Conservation (phyloP, 2,113 vertebrate genomes). For the Myotis yumanensis region DNA sequence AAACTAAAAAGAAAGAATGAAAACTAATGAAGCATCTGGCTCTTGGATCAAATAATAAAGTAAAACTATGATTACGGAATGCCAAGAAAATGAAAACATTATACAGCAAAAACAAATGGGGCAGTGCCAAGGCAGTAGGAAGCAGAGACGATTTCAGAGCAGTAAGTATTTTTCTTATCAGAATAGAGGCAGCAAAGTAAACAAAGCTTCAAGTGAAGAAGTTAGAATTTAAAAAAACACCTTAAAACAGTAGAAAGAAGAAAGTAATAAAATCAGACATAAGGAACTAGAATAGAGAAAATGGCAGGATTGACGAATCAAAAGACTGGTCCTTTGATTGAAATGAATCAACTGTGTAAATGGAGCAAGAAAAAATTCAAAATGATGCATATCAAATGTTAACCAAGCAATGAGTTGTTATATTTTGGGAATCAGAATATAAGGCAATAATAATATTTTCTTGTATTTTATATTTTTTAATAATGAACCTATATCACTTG, state of each 20-base stretch:
- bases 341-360: background rate
- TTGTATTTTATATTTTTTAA: background rate
- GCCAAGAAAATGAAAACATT: background rate
- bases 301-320: background rate
- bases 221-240: background rate
- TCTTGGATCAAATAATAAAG: constrained; percentile 36
- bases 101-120: background rate
- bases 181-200: background rate
- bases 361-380: background rate
- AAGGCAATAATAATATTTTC: background rate
- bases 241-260: background rate
- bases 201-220: background rate
- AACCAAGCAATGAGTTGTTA: background rate
- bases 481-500: background rate
- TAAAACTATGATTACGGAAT: background rate
- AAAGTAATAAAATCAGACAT: constrained; percentile 13
- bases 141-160: background rate
- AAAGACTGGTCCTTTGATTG: background rate
- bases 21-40: background rate
- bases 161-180: background rate
- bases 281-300: background rate
- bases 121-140: background rate
- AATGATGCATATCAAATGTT: background rate
- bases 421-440: background rate
- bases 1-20: constrained; percentile 22